Conservation (phyloP, 2,797 vertebrate genomes). For the Tenualosa ilisha region DNA sequence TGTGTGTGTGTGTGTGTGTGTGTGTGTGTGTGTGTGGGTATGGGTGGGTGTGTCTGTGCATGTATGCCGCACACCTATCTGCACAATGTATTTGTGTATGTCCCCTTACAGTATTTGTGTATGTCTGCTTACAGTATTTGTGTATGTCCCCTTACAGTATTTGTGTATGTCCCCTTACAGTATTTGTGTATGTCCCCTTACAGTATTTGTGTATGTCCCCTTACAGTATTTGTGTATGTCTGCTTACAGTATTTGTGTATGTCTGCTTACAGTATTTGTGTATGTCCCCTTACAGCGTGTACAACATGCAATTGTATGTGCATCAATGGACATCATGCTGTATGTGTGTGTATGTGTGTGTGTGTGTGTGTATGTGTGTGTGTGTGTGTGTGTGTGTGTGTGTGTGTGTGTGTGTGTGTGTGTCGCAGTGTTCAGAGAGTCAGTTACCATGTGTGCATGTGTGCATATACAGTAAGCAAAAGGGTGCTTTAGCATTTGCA, state of each 20-base stretch:
- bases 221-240: no score
- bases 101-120: no score
- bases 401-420: background rate
- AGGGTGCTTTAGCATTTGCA: background rate
- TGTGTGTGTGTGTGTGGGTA: background rate
- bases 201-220: no score
- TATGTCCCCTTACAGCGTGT: background rate
- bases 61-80: no score
- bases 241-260: no score
- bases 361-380: background rate
- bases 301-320: background rate
- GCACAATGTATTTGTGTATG: background rate
- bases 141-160: no score
- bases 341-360: background rate
- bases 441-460: no score
- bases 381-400: background rate
- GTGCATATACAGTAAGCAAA: no score
- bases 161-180: background rate
- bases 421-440: background rate
- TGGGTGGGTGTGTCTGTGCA: background rate
- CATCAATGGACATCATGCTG: background rate
- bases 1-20: no score
- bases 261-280: no score
- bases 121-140: background rate
- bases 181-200: background rate